Conservation (phyloP, 2,888 invertebrate genomes). For the Caprella mutica region DNA sequence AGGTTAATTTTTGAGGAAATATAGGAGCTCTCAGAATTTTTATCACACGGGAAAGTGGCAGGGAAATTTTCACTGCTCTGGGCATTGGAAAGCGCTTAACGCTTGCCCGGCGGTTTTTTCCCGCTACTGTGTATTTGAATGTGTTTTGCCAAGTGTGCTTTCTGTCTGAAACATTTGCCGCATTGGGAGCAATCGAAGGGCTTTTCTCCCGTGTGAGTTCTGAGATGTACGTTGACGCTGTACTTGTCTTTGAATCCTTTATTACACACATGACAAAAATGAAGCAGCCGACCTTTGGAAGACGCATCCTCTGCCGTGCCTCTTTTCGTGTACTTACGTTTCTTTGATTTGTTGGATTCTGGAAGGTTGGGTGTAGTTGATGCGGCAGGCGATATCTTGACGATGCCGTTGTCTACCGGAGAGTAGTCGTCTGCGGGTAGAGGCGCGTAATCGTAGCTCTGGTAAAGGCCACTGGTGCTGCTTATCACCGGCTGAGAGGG, state of each 20-base stretch:
- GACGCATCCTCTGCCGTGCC: slow-evolving; percentile 26
- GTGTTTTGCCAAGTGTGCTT: slow-evolving; percentile 82
- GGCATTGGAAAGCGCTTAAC: too few relatives aligned
- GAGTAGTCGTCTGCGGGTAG: slow-evolving; percentile 25
- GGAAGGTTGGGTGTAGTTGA: slow-evolving; percentile 10
- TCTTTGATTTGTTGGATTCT: slow-evolving; percentile 21
- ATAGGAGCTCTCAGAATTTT: too few relatives aligned
- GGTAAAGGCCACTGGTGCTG: slow-evolving; percentile 28
- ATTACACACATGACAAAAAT: slow-evolving; percentile 80
- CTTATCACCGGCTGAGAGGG: slow-evolving; percentile 21
- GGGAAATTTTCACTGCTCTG: too few relatives aligned
- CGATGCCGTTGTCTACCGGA: slow-evolving; percentile 19
- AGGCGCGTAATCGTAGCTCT: slow-evolving; percentile 20
- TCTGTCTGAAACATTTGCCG: slow-evolving; percentile 75
- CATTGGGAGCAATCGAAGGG: slow-evolving; percentile 91
- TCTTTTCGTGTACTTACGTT: slow-evolving; percentile 34
- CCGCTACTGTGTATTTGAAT: slow-evolving; percentile 63
- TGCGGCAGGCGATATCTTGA: slow-evolving; percentile 26
- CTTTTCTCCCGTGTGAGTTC: slow-evolving; percentile 96
- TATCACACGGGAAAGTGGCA: too few relatives aligned
- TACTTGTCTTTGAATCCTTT: slow-evolving; percentile 93
- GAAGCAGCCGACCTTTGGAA: slow-evolving; percentile 53
- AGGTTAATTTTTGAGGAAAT: too few relatives aligned
- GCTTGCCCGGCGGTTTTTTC: slow-evolving; percentile 34
- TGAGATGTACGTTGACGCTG: slow-evolving; percentile 92